Evolutionary conservation across 92 coral and sea anemone species (phyloP).

Genomic region (Bergia sp.): DNA sequence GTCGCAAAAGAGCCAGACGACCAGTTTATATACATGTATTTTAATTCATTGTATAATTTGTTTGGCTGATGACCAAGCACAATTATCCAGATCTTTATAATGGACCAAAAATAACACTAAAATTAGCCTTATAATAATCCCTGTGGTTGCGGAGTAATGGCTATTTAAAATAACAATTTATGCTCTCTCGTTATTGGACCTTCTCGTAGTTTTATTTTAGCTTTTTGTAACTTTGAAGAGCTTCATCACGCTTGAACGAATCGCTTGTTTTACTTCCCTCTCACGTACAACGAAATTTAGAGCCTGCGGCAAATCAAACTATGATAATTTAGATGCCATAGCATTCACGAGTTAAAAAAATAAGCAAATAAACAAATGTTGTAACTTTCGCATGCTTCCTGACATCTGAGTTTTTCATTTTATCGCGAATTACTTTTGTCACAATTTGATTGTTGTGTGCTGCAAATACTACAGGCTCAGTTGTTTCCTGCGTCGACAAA

Average conservation of each 20-base stretch:
- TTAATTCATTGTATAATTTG: too few species aligned
- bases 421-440: not conserved
- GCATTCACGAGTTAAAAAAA: not conserved
- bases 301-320: not conserved
- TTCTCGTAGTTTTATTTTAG: not conserved
- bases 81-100: not conserved
- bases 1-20: too few species aligned
- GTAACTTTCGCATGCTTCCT: not conserved
- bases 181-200: not conserved
- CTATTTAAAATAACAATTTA: slow-evolving; percentile 6
- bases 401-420: not conserved
- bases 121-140: not conserved
- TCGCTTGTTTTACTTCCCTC: not conserved
- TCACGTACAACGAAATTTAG: not conserved
- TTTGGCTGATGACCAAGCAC: not conserved
- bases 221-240: not conserved
- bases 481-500: too few species aligned
- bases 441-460: not conserved
- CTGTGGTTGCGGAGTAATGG: slow-evolving; percentile 16
- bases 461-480: too few species aligned
- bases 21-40: too few species aligned
- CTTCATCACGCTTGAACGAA: slow-evolving; percentile 6
- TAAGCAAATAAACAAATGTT: too few species aligned
- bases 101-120: not conserved
- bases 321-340: not conserved